Base-by-base conservation (phyloP, 2,113 vertebrate species). In the Mola mola region DNA sequence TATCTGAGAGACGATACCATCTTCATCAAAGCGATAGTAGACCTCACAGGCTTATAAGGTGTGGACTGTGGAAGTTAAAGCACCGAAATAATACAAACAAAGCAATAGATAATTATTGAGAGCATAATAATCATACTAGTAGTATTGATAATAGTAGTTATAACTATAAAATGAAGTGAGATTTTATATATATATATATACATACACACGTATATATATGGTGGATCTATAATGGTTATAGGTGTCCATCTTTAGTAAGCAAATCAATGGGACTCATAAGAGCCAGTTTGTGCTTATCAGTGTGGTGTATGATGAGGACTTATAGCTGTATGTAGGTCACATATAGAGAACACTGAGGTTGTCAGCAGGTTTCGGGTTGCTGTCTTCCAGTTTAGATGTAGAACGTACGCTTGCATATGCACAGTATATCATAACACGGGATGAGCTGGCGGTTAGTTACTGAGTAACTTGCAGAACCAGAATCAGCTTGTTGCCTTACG, bases 21-120 rank as follows among this genome's bases (percentile, higher is more conserved):
- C 68, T 99, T 97, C 84, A 94, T 99, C 84, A 98, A 98, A 88
- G 96, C 94, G 75, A 96, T 98, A 3, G 97, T 99, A 46, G 97
- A 99, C 76, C 92, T 95, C 51, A 94, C 96, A 0, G 95, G 94
- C 70, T 93, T 96, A 62, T 95, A 86, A 81, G 61, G 66, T 78
- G 75, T 51, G 31, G 15, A 46, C 80, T 86, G 83, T 86, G 85
- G 85, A 89, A 88, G 84, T 16, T 52, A 9, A 48, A 22, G 37
- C 72, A 82, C 70, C 49, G 8, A 40, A 43, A 13, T 22, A 28
- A 13, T 3, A 31, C 33, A 29, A 44, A 6, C 7, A 33, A 57
- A 20, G 9, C 1, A 47, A 20, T 13, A 47, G 8, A 42, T 36
- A 17, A 17, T 5, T 15, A 24, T 11, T 9, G 6, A 5, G 16